Evolutionary conservation across 2,888 invertebrate species (phyloP).

Genomic region (Drosophila parthenogenetica): DNA sequence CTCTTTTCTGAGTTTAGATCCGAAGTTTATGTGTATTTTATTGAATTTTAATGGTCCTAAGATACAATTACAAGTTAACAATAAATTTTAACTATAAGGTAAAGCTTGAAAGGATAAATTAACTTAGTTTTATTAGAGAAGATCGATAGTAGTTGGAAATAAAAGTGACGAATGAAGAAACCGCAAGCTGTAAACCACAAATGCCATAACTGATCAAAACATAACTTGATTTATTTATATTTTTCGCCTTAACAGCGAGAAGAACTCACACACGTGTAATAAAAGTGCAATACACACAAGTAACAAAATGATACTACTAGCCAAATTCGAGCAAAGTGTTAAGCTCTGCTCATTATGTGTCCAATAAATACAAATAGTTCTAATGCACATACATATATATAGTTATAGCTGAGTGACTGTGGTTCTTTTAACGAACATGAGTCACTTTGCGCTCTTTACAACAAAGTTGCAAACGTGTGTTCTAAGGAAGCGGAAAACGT

Average conservation of each 20-base stretch:
- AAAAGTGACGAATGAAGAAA: slow-evolving; percentile 20
- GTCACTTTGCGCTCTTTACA: slow-evolving; percentile 49
- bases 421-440: slow-evolving; percentile 54
- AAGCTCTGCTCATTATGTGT: slow-evolving; percentile 39
- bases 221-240: slow-evolving; percentile 34
- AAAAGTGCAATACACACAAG: background rate
- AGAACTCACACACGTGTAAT: slow-evolving; percentile 5
- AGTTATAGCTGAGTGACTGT: slow-evolving; percentile 11
- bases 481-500: slow-evolving; percentile 32
- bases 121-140: background rate
- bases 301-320: slow-evolving; percentile 17
- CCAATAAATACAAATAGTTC: slow-evolving; percentile 19
- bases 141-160: slow-evolving; percentile 1
- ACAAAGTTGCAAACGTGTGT: slow-evolving; percentile 45
- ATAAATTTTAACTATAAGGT: slow-evolving; percentile 2
- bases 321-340: slow-evolving; percentile 16
- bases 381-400: background rate
- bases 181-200: slow-evolving; percentile 14
- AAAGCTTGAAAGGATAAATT: too few species aligned
- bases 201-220: slow-evolving; percentile 12
- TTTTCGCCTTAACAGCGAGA: slow-evolving; percentile 20
- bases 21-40: slow-evolving; percentile 8
- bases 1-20: background rate
- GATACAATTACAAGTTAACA: too few species aligned
- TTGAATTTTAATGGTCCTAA: background rate